Percentiles rank a stretch among this genome's conserved stretches.
phyloP scores from a whole-genome alignment of 37 sponge, comb jelly and placozoan genomes.

The Aplysina aerophoba region DNA sequence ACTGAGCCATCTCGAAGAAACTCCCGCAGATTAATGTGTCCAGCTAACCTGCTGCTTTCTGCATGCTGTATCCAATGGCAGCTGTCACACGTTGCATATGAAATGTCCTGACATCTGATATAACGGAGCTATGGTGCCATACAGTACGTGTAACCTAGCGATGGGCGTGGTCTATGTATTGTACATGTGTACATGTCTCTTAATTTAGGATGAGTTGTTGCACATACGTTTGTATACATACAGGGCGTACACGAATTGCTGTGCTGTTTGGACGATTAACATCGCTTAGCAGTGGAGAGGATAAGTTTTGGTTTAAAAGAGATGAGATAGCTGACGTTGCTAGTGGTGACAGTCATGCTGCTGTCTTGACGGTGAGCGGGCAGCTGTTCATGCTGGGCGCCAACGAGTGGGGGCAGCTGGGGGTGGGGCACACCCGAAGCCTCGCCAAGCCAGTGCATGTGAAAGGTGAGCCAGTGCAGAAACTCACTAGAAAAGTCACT shows the following conservation, averaged over 20 bases:
- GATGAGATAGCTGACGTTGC: slow-evolving; percentile 7
- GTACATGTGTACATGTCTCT: no score
- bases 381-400: slow-evolving; percentile 54
- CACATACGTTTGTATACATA: no score
- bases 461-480: neutral
- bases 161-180: no score
- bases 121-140: no score
- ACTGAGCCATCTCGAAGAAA: neutral
- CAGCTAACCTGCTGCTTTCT: no score
- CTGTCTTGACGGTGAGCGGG: slow-evolving; percentile 41
- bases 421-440: neutral
- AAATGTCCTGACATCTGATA: no score
- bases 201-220: no score
- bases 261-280: slow-evolving; percentile 3
- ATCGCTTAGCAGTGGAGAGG: neutral
- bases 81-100: no score
- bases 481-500: no score
- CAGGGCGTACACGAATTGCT: neutral
- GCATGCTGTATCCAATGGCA: no score
- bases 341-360: slow-evolving; percentile 70
- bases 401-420: slow-evolving; percentile 24
- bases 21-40: no score
- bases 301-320: neutral
- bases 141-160: no score
- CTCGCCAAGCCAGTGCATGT: neutral